A percentile compares a stretch with the other conserved stretches of the same genome.
Evolutionary conservation across 2,797 vertebrate species (phyloP).

Genomic region (Garrulus glandarius): DNA sequence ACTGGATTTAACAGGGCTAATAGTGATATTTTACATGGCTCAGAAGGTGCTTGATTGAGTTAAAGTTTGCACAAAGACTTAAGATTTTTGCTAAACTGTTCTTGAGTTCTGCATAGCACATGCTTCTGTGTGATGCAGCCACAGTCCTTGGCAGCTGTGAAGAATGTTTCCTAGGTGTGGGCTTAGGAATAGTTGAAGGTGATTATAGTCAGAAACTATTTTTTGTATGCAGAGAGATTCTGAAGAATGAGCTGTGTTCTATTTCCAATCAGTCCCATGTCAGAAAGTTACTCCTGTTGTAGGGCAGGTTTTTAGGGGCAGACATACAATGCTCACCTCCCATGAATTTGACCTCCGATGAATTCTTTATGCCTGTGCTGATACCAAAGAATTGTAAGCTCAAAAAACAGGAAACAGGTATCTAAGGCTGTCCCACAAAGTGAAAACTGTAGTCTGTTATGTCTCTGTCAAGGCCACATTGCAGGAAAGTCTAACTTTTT

Average conservation of each 20-base stretch:
- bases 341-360: background rate
- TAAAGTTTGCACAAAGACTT: background rate
- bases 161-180: background rate
- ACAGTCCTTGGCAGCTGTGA: background rate
- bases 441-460: background rate
- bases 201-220: background rate
- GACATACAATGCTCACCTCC: background rate
- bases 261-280: background rate
- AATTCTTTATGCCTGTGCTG: background rate
- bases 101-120: background rate
- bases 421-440: background rate
- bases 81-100: background rate
- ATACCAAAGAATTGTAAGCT: background rate
- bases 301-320: background rate
- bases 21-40: background rate
- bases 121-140: background rate
- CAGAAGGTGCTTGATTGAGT: background rate
- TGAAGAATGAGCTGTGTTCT: background rate
- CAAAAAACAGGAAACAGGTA: background rate
- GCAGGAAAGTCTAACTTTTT: background rate
- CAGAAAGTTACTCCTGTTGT: background rate
- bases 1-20: background rate
- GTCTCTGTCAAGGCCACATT: background rate
- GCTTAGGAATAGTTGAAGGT: background rate
- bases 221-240: background rate